These are phyloP conservation scores for Brachypalpus laphriformis DNA, from an alignment of 2,888 invertebrate species.

Conservation along the genomic window DNA sequence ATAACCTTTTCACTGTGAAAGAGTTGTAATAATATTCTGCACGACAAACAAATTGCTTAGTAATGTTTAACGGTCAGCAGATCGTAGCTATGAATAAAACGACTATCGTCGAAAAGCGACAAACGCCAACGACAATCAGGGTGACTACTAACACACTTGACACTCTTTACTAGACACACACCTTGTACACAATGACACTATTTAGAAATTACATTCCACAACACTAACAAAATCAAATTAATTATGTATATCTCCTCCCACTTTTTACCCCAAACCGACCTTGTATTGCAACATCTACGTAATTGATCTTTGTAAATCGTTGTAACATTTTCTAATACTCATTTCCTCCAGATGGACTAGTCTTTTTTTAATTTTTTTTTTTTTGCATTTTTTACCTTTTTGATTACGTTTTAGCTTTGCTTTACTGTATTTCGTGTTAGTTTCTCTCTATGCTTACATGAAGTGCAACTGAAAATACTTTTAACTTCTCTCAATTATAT, in stretches of 20 bases:
- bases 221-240: background rate
- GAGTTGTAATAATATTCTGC: too few relatives aligned
- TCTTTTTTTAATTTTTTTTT: background rate
- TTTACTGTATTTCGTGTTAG: constrained; percentile 39
- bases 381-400: constrained; percentile 33
- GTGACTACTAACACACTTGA: background rate
- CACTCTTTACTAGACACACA: background rate
- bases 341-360: constrained; percentile 2
- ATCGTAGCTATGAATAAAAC: too few relatives aligned
- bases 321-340: background rate
- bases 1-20: too few relatives aligned
- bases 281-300: background rate
- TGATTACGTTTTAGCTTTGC: constrained; percentile 12
- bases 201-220: background rate
- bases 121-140: too few relatives aligned
- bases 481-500: constrained; percentile 43
- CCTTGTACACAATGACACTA: background rate
- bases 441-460: too few relatives aligned
- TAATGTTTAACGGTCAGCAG: too few relatives aligned
- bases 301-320: background rate
- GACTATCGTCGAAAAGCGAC: too few relatives aligned
- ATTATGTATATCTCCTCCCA: background rate
- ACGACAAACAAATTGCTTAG: too few relatives aligned
- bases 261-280: background rate
- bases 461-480: background rate